These are phyloP conservation scores for Lagodon rhomboides DNA, from an alignment of 2,797 vertebrate genomes.

Conservation along the genomic window DNA sequence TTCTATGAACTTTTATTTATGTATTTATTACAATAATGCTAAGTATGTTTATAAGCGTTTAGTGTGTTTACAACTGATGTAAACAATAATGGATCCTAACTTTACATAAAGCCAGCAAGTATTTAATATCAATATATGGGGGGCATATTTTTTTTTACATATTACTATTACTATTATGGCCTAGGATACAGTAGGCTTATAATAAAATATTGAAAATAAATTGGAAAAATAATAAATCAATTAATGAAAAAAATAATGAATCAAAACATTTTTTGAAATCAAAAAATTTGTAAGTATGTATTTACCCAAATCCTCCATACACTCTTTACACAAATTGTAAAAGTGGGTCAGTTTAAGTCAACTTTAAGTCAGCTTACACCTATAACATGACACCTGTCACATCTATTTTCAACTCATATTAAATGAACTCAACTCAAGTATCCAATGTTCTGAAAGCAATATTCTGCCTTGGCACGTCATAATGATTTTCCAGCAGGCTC, in stretches of 20 bases:
- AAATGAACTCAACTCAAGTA: slow-evolving; percentile 33
- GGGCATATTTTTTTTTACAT: no score
- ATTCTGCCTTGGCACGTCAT: slow-evolving; percentile 15
- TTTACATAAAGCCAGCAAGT: no score
- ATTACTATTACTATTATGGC: no score
- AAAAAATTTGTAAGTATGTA: neutral
- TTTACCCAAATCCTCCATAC: no score
- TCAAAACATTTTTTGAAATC: neutral
- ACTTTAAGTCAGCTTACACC: slow-evolving; percentile 12
- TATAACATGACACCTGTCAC: slow-evolving; percentile 23
- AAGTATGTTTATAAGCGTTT: no score
- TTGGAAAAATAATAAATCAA: neutral
- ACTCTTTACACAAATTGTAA: neutral
- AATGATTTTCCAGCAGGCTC: slow-evolving; percentile 7
- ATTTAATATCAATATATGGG: no score
- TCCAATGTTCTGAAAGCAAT: slow-evolving; percentile 55
- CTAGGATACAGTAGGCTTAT: no score
- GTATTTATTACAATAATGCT: no score
- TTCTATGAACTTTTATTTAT: no score
- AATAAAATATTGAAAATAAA: no score
- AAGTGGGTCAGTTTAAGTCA: neutral
- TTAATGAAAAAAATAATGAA: neutral
- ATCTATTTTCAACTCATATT: slow-evolving; percentile 60
- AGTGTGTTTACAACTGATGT: no score
- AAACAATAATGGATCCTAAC: no score